Conservation (phyloP, 1,140 invertebrate species). For the Drosophila kohkoa region DNA sequence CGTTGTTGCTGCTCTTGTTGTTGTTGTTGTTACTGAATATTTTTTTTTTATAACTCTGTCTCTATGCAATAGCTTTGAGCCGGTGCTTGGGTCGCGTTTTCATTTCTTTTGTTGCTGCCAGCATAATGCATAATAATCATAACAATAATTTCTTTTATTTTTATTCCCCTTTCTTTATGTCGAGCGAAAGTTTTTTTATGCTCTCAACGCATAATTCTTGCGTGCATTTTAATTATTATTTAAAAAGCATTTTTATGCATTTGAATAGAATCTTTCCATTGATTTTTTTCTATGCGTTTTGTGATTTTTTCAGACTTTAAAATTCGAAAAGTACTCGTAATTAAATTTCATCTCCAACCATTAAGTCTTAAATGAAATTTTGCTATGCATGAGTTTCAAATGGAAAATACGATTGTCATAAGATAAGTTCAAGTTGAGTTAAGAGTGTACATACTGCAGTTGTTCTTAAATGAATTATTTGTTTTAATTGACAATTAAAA, state of each 20-base stretch:
- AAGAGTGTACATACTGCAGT: not conserved
- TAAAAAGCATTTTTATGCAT: constrained; percentile 60
- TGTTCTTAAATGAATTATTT: constrained; percentile 25
- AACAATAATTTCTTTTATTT: constrained; percentile 77
- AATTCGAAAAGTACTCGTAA: not conserved
- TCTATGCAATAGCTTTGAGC: constrained; percentile 51
- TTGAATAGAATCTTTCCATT: constrained; percentile 33
- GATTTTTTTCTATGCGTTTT: constrained; percentile 16
- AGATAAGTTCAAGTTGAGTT: not conserved
- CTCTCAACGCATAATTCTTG: constrained; percentile 50
- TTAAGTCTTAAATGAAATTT: not conserved
- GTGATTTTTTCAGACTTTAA: not conserved
- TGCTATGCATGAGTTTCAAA: not conserved
- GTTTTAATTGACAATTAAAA: constrained; percentile 7
- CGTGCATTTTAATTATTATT: constrained; percentile 75
- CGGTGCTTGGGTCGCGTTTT: constrained; percentile 46
- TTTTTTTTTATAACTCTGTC: constrained; percentile 41
- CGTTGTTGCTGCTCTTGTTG: constrained; percentile 32
- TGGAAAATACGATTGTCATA: not conserved
- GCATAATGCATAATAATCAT: constrained; percentile 71
- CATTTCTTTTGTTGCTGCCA: constrained; percentile 61
- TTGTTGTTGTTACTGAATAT: constrained; percentile 29
- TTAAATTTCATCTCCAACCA: not conserved
- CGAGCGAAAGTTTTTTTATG: constrained; percentile 38
- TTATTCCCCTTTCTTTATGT: constrained; percentile 59